Conservation (phyloP, 64 coral and sea anemone genomes). For the Stylophora pistillata region DNA sequence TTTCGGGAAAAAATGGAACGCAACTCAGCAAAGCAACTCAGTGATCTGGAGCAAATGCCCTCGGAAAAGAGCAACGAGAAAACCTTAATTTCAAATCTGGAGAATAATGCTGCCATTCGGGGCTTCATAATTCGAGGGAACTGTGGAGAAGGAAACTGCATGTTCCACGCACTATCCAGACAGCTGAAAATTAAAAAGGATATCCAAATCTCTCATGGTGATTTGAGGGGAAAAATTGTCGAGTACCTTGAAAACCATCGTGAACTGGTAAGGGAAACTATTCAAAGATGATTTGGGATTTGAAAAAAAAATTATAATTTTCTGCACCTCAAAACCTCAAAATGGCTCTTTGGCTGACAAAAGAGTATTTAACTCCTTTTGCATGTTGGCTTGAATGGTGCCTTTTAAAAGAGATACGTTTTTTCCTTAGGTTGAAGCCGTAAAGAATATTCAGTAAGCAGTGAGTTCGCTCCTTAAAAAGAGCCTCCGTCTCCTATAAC, state of each 20-base stretch:
- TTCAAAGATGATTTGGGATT: background rate
- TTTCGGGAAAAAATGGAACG: background rate
- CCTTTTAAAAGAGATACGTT: no score
- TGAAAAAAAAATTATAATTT: no score
- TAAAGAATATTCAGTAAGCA: no score
- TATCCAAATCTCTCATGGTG: background rate
- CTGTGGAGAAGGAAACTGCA: slow-evolving; percentile 9
- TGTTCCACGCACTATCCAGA: slow-evolving; percentile 8
- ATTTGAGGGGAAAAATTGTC: background rate
- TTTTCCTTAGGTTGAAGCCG: no score
- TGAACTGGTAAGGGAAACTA: background rate
- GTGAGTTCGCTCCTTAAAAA: no score
- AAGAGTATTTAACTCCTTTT: no score
- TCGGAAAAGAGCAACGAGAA: background rate
- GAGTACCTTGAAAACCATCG: background rate
- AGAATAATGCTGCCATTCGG: background rate
- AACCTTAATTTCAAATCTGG: background rate
- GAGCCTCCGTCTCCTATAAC: no score
- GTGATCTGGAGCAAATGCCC: slow-evolving; percentile 10
- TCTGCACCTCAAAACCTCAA: no score
- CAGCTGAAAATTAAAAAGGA: background rate
- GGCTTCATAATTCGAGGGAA: background rate
- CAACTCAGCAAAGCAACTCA: background rate
- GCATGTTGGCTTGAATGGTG: no score
- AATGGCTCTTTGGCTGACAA: no score